phyloP scores from a whole-genome alignment of 2,113 vertebrate genomes.

The Poecilia latipinna region DNA sequence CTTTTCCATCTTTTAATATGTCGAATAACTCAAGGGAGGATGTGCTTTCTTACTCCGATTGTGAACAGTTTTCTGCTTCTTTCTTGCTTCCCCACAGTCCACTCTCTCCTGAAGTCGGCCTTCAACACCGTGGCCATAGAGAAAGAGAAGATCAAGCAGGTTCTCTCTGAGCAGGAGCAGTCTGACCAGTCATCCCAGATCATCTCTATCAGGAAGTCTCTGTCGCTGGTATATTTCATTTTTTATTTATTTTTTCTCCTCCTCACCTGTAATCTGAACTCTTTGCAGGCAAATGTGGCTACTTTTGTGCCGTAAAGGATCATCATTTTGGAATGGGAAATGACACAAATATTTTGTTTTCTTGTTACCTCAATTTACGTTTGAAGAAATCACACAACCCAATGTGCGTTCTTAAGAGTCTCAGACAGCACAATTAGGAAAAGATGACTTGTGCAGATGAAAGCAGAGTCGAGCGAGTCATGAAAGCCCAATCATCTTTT shows the following conservation, averaged over 20 bases:
- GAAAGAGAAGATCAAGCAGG: slow-evolving; percentile 98
- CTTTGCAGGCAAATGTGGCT: slow-evolving; percentile 7
- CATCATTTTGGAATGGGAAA: background rate
- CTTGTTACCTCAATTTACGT: slow-evolving; percentile 4
- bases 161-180: slow-evolving; percentile 93
- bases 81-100: slow-evolving; percentile 80
- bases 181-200: slow-evolving; percentile 88
- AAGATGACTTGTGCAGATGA: slow-evolving; percentile 25
- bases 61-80: slow-evolving; percentile 4
- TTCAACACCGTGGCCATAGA: slow-evolving; percentile 99
- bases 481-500: slow-evolving; percentile 42
- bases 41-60: background rate
- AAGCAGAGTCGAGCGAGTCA: slow-evolving; percentile 20
- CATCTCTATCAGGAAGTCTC: slow-evolving; percentile 90
- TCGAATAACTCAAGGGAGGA: background rate
- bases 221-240: slow-evolving; percentile 89
- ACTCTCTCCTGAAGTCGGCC: slow-evolving; percentile 96
- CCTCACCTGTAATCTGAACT: background rate
- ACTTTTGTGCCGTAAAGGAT: background rate
- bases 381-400: slow-evolving; percentile 23
- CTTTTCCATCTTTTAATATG: background rate
- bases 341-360: slow-evolving; percentile 1
- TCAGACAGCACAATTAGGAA: slow-evolving; percentile 10
- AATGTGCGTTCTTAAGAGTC: slow-evolving; percentile 13
- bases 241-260: too few relatives aligned